A percentile compares a stretch with the other conserved stretches of the same genome.
Evolutionary conservation across 53 echinoderm and acorn worm species (phyloP).

Genomic region (Temnopleurus reevesii): DNA sequence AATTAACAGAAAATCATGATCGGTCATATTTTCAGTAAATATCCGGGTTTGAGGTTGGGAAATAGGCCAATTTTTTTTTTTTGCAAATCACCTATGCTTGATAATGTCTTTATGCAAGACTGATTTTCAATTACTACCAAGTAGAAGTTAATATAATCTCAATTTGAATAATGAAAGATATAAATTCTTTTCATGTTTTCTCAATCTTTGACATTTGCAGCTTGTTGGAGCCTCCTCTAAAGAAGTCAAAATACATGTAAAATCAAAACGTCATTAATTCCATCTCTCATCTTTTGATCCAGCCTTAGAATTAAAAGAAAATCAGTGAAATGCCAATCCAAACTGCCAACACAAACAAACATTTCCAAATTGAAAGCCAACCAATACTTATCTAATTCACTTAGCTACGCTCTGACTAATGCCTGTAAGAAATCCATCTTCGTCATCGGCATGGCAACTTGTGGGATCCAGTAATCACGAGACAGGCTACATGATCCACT

Average conservation of each 20-base stretch:
- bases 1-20: no score
- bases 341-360: slow-evolving; percentile 30
- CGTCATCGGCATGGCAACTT: neutral
- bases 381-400: neutral
- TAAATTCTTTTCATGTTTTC: no score
- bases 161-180: no score
- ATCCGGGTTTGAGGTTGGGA: no score
- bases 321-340: neutral
- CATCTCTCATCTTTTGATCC: slow-evolving; percentile 19
- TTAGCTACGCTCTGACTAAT: slow-evolving; percentile 15
- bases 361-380: no score
- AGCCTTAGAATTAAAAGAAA: neutral
- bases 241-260: neutral
- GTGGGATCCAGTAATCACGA: neutral
- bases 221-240: neutral
- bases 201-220: neutral
- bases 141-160: no score
- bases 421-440: neutral
- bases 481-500: neutral
- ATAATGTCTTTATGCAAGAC: no score
- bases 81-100: no score
- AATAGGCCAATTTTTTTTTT: no score
- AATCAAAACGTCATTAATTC: neutral
- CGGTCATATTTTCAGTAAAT: no score
- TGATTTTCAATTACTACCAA: no score